Evolutionary conservation across 23 tunicate genomes (phyloP), one percentile per base, ranked within the genome.

Genomic region (Styela clava): DNA sequence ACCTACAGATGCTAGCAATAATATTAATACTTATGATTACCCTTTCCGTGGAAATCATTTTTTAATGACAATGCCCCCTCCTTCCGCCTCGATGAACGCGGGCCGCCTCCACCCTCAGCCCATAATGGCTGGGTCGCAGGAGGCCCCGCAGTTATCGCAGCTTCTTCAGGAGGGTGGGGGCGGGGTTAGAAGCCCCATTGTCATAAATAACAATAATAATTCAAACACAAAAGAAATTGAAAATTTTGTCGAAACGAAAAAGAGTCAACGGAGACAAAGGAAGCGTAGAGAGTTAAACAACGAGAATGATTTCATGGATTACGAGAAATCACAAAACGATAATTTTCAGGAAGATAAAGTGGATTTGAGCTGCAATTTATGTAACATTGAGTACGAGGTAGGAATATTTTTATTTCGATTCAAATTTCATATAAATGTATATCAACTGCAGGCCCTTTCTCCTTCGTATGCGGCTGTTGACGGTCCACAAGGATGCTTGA

Each of bases 321-420:
- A 24, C 44, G 68, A 44, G 12, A 7, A 12, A 44, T 12, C 56
- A 44, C 56, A 44, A 12, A 44, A 44, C 12, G 56, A 44, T 5
- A 12, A 24, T n/a, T 79, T 30, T 3, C 44, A 56, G 20, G 69
- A 76, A 35, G 62, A 61, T 2, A 35, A 19, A 22, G 36, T 52
- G n/a, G 83, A 56, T 5, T 81, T 80, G 32, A 73, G 34, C 36
- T 90, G 95, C 44, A 81, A 79, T 64, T 70, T 85, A 2, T 90
- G 95, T 63, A 81, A 85, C 35, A 64, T 80, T 30, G 68, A 64
- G 22, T 90, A 69, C 37, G 64, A 79, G 74, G 94, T 89, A 72
- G 16, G 84, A 29, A 68, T 24, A 19, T 0, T 18, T 32, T 31
- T 16, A 25, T 73, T 84, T n/a, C n/a, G n/a, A n/a, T 51, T 19